Evolutionary conservation across 2,888 invertebrate genomes (phyloP), one percentile per base, ranked within the genome.

Genomic region (Ethmia dodecea): DNA sequence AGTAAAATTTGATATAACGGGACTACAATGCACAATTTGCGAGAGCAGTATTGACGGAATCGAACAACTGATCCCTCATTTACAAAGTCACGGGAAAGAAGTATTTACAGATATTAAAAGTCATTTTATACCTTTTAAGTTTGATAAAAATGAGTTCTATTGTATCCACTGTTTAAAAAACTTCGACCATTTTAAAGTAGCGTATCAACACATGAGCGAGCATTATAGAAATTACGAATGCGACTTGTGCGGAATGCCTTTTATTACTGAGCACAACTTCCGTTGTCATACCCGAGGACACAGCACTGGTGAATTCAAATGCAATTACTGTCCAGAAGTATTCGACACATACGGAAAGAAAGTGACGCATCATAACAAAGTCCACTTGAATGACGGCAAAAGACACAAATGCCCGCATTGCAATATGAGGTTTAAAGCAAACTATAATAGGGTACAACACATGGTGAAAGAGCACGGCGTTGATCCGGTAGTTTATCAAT

Each of bases 271-370:
- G 18, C 5, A 8, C 8, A 5, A 18, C 5, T 18, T 18, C 8
- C 5, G 18, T 5, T 5, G 8, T 5, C 18, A 18, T 8, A 18
- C 18, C 8, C 5, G 8, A 8, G 18, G 5, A 8, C 70, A 72
- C 12, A 53, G 51, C 15, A 60, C 49, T 5, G 69, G 69, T 0
- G 35, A 33, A 0, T 60, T 48, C 28, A 42, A 42, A 2, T 86
- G 84, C 38, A 65, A 64, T 3, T 60, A 49, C 22, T 86, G 86
- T 35, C 56, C 65, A 1, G 77, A 79, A 43, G 51, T 72, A 0
- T 81, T 68, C 24, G 55, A 66, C 1, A 80, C 78, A 0, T 58
- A 58, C 26, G 54, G 65, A 5, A 76, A 75, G 9, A 18, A n/a
- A n/a, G n/a, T n/a, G n/a, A n/a, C n/a, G n/a, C n/a, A n/a, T n/a